Evolutionary conservation across 30 jellyfish, hydroid and myxozoan species (phyloP).

Genomic region (Aurelia sp.): DNA sequence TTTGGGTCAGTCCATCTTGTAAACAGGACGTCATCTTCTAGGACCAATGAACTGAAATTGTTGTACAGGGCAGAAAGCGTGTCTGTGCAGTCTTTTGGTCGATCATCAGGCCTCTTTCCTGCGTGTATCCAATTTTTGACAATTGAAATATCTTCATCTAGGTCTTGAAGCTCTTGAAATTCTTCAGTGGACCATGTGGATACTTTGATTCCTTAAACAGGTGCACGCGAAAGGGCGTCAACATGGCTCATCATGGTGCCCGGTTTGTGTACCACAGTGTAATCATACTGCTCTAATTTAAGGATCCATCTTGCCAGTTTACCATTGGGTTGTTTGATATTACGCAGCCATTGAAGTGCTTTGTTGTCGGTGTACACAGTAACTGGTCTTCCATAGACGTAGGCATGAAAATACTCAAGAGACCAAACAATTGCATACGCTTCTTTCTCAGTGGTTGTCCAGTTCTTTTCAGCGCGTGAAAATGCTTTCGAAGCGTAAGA

Average conservation of each 20-base stretch:
- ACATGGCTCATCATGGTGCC: too few relatives aligned
- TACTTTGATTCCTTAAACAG: not conserved
- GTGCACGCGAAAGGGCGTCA: constrained; percentile 33
- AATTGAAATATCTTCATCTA: too few relatives aligned
- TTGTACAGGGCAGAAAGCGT: too few relatives aligned
- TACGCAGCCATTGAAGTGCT: constrained; percentile 39
- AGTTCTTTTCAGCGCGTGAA: constrained; percentile 32
- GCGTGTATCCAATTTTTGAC: not conserved
- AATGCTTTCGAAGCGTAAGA: constrained; percentile 22
- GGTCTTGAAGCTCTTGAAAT: not conserved
- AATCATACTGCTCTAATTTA: too few relatives aligned
- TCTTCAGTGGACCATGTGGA: not conserved
- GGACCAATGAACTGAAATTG: too few relatives aligned
- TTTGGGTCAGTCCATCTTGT: too few relatives aligned
- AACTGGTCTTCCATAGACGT: constrained; percentile 21
- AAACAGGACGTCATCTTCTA: too few relatives aligned
- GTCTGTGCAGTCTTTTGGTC: too few relatives aligned
- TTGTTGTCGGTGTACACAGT: constrained; percentile 34
- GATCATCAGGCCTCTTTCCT: not conserved
- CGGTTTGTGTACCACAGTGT: too few relatives aligned
- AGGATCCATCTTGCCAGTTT: constrained; percentile 1
- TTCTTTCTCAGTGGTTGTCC: constrained; percentile 17
- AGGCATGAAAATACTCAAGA: constrained; percentile 45
- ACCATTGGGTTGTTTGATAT: constrained; percentile 2
- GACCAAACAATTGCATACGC: constrained; percentile 46